Evolutionary conservation across 2,113 vertebrate species (phyloP).

Genomic region (Sylvia atricapilla): DNA sequence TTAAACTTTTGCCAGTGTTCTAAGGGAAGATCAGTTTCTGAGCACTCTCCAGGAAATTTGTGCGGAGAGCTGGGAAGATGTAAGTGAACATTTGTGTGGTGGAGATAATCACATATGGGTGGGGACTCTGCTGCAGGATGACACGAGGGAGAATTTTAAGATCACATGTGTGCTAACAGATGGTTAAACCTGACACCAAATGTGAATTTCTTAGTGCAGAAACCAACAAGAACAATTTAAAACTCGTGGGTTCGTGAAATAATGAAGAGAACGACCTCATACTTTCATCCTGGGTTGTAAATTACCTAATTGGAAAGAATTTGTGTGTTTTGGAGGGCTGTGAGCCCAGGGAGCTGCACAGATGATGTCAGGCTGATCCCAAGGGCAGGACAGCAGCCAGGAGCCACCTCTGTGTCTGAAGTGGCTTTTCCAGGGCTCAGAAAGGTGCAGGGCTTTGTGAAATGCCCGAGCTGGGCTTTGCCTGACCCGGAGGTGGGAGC

Average conservation of each 20-base stretch:
- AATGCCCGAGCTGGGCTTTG: neutral
- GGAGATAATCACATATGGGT: neutral
- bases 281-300: neutral
- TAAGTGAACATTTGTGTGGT: neutral
- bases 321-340: fast-evolving
- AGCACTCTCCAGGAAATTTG: neutral
- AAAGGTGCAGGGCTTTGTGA: neutral
- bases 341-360: neutral
- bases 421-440: neutral
- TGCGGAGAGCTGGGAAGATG: neutral
- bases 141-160: neutral
- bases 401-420: fast-evolving
- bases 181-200: conserved; percentile 44
- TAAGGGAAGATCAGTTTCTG: neutral
- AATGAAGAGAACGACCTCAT: neutral
- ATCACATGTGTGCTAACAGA: conserved; percentile 12
- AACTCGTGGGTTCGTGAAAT: neutral
- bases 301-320: too few species aligned
- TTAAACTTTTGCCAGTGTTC: neutral
- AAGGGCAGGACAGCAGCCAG: neutral
- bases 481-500: neutral
- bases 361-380: neutral
- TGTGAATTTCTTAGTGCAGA: neutral
- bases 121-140: neutral
- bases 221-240: neutral